Conservation (phyloP, 2,888 invertebrate genomes). For the Drosophila eohydei region DNA sequence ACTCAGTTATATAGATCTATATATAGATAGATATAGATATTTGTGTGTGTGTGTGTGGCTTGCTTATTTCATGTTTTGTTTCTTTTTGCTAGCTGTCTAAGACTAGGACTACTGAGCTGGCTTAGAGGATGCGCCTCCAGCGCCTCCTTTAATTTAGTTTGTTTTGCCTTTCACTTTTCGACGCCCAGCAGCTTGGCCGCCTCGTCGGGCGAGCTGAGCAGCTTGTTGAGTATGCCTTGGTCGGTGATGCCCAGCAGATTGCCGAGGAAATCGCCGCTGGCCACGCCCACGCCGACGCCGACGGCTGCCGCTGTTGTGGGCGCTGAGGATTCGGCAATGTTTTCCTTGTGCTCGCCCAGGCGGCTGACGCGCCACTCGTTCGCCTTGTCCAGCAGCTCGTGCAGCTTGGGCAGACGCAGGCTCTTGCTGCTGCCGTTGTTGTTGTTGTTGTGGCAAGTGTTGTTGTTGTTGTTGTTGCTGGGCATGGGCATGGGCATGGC, state of each 20-base stretch:
- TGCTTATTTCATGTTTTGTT: background rate
- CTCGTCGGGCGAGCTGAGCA: slow-evolving; percentile 92
- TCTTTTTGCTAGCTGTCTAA: slow-evolving; percentile 10
- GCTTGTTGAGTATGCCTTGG: slow-evolving; percentile 93
- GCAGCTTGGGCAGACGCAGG: slow-evolving; percentile 80
- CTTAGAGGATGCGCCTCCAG: background rate
- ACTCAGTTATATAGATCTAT: background rate
- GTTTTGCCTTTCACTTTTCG: slow-evolving; percentile 86
- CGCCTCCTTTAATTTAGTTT: too few species aligned
- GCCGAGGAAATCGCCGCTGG: slow-evolving; percentile 90
- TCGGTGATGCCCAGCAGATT: slow-evolving; percentile 95
- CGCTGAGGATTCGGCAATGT: slow-evolving; percentile 65
- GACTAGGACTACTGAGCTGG: slow-evolving; percentile 30
- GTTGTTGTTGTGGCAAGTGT: slow-evolving; percentile 42
- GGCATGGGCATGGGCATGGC: slow-evolving; percentile 11
- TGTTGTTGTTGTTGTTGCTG: slow-evolving; percentile 44
- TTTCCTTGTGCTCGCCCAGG: slow-evolving; percentile 83
- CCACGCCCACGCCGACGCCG: slow-evolving; percentile 33
- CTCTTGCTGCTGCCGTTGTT: slow-evolving; percentile 46
- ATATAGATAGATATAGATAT: background rate
- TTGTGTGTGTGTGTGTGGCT: too few species aligned
- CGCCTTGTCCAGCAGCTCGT: slow-evolving; percentile 82
- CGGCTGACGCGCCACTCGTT: slow-evolving; percentile 81
- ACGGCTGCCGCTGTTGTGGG: slow-evolving; percentile 30
- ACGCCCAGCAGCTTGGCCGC: slow-evolving; percentile 95